Evolutionary conservation across 35 echinoderm and acorn worm genomes (phyloP).

Genomic region (Acanthaster planci): DNA sequence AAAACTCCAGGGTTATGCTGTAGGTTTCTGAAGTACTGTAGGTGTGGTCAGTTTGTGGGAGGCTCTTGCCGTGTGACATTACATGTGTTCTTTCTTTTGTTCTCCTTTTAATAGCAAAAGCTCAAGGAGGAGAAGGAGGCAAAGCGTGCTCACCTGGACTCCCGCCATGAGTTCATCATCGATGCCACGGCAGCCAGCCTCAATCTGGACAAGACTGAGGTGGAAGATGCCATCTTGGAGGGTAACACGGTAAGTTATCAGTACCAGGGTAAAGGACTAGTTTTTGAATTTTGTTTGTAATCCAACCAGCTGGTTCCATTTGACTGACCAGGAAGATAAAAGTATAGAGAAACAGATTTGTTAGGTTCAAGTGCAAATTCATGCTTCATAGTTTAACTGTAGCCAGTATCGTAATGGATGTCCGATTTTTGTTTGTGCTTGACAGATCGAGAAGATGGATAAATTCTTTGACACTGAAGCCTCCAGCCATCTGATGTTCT

Average conservation of each 20-base stretch:
- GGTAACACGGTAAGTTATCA: constrained; percentile 86
- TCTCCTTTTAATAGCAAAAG: constrained; percentile 84
- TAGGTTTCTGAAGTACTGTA: too few relatives aligned
- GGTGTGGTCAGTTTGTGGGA: too few relatives aligned
- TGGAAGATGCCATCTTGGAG: constrained; percentile 92
- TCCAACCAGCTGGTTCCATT: too few relatives aligned
- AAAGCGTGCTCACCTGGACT: constrained; percentile 83
- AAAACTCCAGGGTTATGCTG: too few relatives aligned
- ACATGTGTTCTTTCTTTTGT: background rate
- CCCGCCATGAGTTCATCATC: constrained; percentile 86
- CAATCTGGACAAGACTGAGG: constrained; percentile 74
- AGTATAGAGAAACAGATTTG: background rate
- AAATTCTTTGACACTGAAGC: constrained; percentile 80
- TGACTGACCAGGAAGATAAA: too few relatives aligned
- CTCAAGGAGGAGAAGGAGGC: constrained; percentile 93
- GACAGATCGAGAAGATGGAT: constrained; percentile 91
- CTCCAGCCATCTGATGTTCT: constrained; percentile 83
- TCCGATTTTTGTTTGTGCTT: background rate
- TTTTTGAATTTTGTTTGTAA: too few relatives aligned
- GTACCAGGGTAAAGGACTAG: too few relatives aligned
- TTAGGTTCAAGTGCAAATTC: background rate
- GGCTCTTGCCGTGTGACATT: too few relatives aligned
- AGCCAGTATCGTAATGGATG: background rate
- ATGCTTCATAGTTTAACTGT: background rate
- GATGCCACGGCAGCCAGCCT: constrained; percentile 71